A percentile compares a stretch with the other conserved stretches of the same genome.
phyloP scores from a whole-genome alignment of 2,797 vertebrate species.

The Scleropages formosus region DNA sequence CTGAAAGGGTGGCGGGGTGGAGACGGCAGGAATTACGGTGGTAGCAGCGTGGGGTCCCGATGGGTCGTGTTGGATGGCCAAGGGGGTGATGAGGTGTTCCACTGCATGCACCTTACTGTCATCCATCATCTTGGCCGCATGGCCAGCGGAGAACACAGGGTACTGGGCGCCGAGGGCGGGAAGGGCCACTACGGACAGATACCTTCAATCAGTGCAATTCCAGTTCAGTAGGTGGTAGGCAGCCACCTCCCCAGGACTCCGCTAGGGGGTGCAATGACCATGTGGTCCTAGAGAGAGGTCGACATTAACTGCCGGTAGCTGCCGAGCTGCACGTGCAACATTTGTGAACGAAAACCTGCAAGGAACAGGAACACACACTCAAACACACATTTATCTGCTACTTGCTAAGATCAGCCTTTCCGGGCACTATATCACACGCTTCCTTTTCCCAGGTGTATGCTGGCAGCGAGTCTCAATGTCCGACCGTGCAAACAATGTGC shows the following conservation, averaged over 20 bases:
- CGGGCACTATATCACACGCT: too few species aligned
- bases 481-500: too few species aligned
- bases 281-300: too few species aligned
- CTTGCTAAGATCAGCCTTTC: too few species aligned
- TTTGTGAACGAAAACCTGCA: too few species aligned
- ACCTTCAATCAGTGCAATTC: slow-evolving; percentile 1
- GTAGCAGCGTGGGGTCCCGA: slow-evolving; percentile 63
- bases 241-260: not conserved
- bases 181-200: slow-evolving; percentile 79
- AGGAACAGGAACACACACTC: too few species aligned
- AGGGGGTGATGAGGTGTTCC: slow-evolving; percentile 93
- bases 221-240: not conserved
- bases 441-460: too few species aligned
- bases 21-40: slow-evolving; percentile 81
- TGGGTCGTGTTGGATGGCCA: slow-evolving; percentile 88
- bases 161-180: slow-evolving; percentile 86
- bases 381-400: too few species aligned
- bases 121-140: slow-evolving; percentile 87
- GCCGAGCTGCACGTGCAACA: too few species aligned
- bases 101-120: slow-evolving; percentile 91
- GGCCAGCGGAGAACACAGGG: slow-evolving; percentile 84
- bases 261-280: slow-evolving; percentile 17
- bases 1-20: slow-evolving; percentile 95
- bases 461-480: too few species aligned
- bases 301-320: too few species aligned